Evolutionary conservation across 1,140 invertebrate genomes (phyloP).

Genomic region (Drosophila takahashii): DNA sequence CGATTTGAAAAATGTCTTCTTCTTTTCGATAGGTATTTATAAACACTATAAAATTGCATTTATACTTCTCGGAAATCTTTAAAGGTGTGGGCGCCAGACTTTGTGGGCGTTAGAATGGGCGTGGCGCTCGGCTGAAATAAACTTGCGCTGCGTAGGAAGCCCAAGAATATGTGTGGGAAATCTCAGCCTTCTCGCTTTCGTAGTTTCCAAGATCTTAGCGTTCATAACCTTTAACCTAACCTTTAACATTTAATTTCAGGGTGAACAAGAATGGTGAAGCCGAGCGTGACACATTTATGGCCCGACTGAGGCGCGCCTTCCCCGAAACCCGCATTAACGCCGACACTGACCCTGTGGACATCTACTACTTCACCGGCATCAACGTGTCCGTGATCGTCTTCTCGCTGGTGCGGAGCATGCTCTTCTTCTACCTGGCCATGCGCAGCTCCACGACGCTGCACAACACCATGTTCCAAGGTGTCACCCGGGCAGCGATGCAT

Average conservation of each 20-base stretch:
- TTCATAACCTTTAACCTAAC: too few species aligned
- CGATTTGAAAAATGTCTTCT: too few species aligned
- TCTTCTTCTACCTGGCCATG: slow-evolving; percentile 90
- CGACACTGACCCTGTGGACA: slow-evolving; percentile 71
- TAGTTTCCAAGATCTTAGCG: too few species aligned
- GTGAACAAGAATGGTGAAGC: slow-evolving; percentile 75
- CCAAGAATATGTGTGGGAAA: too few species aligned
- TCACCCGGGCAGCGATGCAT: slow-evolving; percentile 90
- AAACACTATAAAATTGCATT: too few species aligned
- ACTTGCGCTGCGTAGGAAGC: too few species aligned
- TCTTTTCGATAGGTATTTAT: too few species aligned
- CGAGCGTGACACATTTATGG: slow-evolving; percentile 51
- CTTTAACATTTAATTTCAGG: slow-evolving; percentile 26
- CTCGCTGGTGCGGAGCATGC: slow-evolving; percentile 86
- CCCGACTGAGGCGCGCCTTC: slow-evolving; percentile 52
- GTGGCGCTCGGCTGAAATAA: too few species aligned
- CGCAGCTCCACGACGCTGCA: slow-evolving; percentile 90
- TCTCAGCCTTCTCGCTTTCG: too few species aligned
- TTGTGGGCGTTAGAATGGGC: too few species aligned
- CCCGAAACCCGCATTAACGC: slow-evolving; percentile 58
- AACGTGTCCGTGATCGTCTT: slow-evolving; percentile 87
- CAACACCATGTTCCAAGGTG: slow-evolving; percentile 91
- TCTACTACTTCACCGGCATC: slow-evolving; percentile 86
- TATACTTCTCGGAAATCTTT: too few species aligned
- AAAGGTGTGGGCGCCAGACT: too few species aligned